phyloP scores from a whole-genome alignment of 1,140 invertebrate genomes.

The Scylla paramamosain region DNA sequence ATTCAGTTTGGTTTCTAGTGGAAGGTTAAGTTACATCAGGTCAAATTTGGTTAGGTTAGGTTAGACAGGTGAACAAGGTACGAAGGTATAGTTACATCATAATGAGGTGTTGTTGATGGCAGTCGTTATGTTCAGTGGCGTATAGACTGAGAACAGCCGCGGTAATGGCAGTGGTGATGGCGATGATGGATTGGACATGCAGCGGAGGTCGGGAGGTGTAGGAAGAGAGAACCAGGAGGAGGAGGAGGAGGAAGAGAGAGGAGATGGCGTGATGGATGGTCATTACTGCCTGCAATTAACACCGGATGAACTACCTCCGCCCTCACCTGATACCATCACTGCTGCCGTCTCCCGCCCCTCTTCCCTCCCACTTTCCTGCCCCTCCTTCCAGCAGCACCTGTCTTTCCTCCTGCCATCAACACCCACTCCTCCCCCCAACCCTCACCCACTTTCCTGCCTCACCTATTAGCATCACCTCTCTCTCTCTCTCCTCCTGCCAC shows the following conservation, averaged over 20 bases:
- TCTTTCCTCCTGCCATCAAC: neutral
- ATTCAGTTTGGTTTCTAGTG: too few relatives aligned
- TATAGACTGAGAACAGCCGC: too few relatives aligned
- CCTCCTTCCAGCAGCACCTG: neutral
- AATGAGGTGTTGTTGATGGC: neutral
- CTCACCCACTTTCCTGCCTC: neutral
- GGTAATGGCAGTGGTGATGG: neutral
- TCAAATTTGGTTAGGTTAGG: too few relatives aligned
- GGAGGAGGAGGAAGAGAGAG: slow-evolving; percentile 1
- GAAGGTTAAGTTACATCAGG: too few relatives aligned
- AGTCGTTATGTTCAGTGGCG: neutral
- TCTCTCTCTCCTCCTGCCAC: neutral
- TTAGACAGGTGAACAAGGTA: too few relatives aligned
- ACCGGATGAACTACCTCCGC: slow-evolving; percentile 41
- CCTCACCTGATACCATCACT: slow-evolving; percentile 44
- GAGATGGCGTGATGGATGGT: slow-evolving; percentile 37
- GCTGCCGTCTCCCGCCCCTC: neutral
- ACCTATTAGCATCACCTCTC: neutral
- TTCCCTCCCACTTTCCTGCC: neutral
- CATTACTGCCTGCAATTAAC: slow-evolving; percentile 46
- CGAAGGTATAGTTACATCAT: too few relatives aligned
- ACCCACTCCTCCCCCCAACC: neutral
- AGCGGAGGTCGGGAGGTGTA: neutral
- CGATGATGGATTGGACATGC: neutral
- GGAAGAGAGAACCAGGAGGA: too few relatives aligned